Evolutionary conservation across 2,888 invertebrate genomes (phyloP).

Genomic region (Cataglyphis albicans): DNA sequence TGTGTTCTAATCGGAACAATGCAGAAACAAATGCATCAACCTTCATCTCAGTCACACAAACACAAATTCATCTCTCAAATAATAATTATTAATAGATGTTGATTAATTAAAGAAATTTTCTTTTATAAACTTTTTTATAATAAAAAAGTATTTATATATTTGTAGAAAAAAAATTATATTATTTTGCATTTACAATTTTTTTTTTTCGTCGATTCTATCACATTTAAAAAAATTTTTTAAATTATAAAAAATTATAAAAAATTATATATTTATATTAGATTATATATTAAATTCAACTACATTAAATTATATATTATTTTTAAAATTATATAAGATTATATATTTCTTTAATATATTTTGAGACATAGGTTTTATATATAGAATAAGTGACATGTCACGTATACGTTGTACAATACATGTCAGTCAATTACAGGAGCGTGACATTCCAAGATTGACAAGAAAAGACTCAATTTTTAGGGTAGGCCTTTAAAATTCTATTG

Average conservation of each 20-base stretch:
- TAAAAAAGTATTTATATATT: not conserved
- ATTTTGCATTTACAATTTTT: conserved; percentile 1
- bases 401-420: not conserved
- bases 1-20: conserved; percentile 7
- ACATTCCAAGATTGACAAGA: conserved; percentile 4
- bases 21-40: not conserved
- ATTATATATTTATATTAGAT: too few species aligned
- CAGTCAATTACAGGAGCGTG: not conserved
- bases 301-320: too few species aligned
- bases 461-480: conserved; percentile 20
- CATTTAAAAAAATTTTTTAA: not conserved
- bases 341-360: not conserved
- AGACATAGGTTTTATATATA: not conserved
- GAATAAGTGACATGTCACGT: not conserved
- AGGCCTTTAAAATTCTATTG: conserved; percentile 38
- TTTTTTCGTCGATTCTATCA: not conserved
- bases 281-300: not conserved
- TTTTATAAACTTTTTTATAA: not conserved
- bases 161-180: not conserved
- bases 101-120: not conserved
- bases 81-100: not conserved
- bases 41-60: not conserved
- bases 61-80: not conserved
- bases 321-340: too few species aligned
- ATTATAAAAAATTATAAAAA: not conserved